Percentiles rank a stretch among this genome's conserved stretches.
phyloP scores from a whole-genome alignment of 2,113 vertebrate genomes.

The Strix uralensis region DNA sequence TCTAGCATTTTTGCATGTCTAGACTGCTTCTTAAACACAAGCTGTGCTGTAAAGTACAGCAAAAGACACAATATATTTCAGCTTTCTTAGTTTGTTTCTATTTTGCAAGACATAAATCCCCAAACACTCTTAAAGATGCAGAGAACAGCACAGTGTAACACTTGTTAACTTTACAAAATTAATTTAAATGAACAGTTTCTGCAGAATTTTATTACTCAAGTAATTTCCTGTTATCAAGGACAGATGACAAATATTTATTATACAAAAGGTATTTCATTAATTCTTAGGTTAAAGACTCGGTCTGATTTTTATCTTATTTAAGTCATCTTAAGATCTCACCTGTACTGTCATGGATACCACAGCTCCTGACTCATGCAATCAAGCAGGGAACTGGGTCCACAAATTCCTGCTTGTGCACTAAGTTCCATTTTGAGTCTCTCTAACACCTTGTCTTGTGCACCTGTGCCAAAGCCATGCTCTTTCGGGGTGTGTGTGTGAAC shows the following conservation, averaged over 20 bases:
- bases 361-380: background rate
- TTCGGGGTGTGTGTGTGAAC: slow-evolving; percentile 6
- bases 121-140: slow-evolving; percentile 53
- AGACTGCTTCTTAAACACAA: slow-evolving; percentile 54
- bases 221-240: slow-evolving; percentile 5
- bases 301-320: background rate
- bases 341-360: background rate
- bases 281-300: background rate
- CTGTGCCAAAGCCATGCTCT: slow-evolving; percentile 30
- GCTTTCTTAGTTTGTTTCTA: slow-evolving; percentile 59
- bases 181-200: slow-evolving; percentile 35
- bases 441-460: background rate
- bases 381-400: background rate
- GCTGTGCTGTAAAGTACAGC: slow-evolving; percentile 57
- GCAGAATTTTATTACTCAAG: slow-evolving; percentile 7
- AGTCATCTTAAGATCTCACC: background rate
- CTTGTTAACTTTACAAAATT: slow-evolving; percentile 37
- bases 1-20: slow-evolving; percentile 66
- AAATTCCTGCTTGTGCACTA: background rate
- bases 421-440: background rate
- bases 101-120: slow-evolving; percentile 59
- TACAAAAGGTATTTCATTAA: background rate
- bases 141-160: background rate
- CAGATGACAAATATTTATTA: background rate
- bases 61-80: slow-evolving; percentile 64